Evolutionary conservation across 1,140 invertebrate genomes (phyloP), one percentile per base, ranked within the genome.

Genomic region (Centruroides sculpturatus): DNA sequence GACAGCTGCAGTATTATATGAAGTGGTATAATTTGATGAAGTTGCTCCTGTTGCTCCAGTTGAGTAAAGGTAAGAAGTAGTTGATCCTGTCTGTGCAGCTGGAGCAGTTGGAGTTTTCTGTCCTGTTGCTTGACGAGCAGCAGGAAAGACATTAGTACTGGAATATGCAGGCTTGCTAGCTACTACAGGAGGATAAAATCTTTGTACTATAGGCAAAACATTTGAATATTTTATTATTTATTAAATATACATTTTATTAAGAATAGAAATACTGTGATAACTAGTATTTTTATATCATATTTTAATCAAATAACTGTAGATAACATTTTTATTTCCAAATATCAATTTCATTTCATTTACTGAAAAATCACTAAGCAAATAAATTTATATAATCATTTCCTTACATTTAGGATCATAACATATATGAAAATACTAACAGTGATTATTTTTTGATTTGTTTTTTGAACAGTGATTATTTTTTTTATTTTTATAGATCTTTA

Each of bases 161-260:
- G 62, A 64, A 64, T 64, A 64, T 23, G 59, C 59, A 35, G 62
- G 59, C 36, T 64, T 64, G 49, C 59, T 64, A 47, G 36, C 60
- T 34, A 59, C 59, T 55, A 64, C 59, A 60, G 48, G 50, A 58
- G 55, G 34, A 36, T 34, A 51, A 51, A 51, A 51, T 51, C 12
- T 51, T 13, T 34, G 11, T 51, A 51, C 11, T 34, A 51, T 51
- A 10, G 12, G 11, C 23, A 51, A n/a, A 51, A 13, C 48, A 49
- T 9, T 9, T 51, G 5, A 51, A 51, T 34, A 51, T 13, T 13
- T n/a, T 51, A 51, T 51, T 51, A 9, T 9, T n/a, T 49, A n/a
- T 49, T 49, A 10, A 10, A 23, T n/a, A 49, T 9, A 49, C 9
- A 49, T 49, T 10, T 10, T 10, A n/a, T 49, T 10, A 9, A 49